Evolutionary conservation across 2,797 vertebrate species (phyloP).

Genomic region (Phataginus tetradactyla): DNA sequence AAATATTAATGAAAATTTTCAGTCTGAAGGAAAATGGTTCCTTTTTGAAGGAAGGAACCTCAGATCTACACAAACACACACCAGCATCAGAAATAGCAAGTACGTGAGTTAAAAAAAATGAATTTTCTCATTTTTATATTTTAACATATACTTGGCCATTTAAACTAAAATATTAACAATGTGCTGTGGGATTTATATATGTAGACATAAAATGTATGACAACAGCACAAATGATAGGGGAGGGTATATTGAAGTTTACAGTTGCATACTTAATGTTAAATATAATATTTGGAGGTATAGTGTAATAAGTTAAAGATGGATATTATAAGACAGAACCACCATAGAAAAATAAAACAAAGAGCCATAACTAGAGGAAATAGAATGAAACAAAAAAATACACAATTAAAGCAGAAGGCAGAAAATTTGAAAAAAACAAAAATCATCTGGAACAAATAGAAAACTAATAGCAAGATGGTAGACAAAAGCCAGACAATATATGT

Average conservation of each 20-base stretch:
- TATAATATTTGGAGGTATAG: background rate
- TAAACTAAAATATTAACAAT: background rate
- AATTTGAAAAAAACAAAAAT: background rate
- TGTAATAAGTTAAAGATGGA: background rate
- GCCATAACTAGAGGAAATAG: background rate
- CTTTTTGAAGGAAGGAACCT: background rate
- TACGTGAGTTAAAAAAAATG: background rate
- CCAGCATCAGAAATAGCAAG: background rate
- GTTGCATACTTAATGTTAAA: background rate
- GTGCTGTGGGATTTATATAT: background rate
- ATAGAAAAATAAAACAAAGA: background rate
- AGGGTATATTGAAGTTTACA: background rate
- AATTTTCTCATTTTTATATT: constrained; percentile 38
- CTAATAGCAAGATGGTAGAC: constrained; percentile 12
- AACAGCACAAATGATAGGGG: background rate
- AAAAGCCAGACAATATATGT: background rate
- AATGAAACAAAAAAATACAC: background rate
- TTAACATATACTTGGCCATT: background rate
- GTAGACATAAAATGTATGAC: background rate
- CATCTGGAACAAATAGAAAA: background rate
- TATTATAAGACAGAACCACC: background rate
- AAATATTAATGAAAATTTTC: constrained; percentile 11
- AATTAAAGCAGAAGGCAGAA: background rate
- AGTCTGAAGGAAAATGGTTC: constrained; percentile 3
- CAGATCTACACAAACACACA: background rate